These are phyloP conservation scores for Actinopyga echinites DNA, from an alignment of 53 echinoderm and acorn worm species.

Conservation along the genomic window DNA sequence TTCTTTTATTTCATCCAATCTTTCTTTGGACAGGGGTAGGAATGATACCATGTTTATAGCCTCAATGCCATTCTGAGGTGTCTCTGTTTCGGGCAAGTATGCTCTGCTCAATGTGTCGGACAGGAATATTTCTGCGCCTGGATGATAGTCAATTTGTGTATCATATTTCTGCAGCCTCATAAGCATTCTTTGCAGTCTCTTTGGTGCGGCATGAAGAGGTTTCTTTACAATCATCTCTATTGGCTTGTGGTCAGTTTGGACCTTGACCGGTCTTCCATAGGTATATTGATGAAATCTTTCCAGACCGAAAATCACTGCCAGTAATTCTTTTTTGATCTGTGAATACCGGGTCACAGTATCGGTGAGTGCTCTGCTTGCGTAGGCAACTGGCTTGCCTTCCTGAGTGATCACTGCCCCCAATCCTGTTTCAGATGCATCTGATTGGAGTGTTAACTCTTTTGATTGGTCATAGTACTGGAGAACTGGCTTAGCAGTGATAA, in stretches of 20 bases:
- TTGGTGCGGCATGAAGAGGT: constrained; percentile 45
- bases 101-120: constrained; percentile 44
- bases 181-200: constrained; percentile 35
- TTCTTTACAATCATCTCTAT: constrained; percentile 41
- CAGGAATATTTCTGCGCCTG: constrained; percentile 38
- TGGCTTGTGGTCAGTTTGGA: constrained; percentile 49
- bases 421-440: constrained; percentile 47
- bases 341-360: not conserved
- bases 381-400: constrained; percentile 46
- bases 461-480: constrained; percentile 42
- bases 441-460: constrained; percentile 52
- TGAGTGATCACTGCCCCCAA: constrained; percentile 40
- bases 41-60: constrained; percentile 34
- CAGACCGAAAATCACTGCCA: constrained; percentile 14
- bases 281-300: constrained; percentile 54
- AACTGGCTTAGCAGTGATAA: too few species aligned
- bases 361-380: constrained; percentile 43
- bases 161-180: constrained; percentile 47
- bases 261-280: constrained; percentile 6
- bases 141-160: constrained; percentile 3
- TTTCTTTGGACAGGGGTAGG: constrained; percentile 13
- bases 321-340: constrained; percentile 5
- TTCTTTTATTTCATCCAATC: not conserved
- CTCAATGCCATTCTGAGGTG: constrained; percentile 2
- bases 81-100: constrained; percentile 9